Base-by-base conservation (phyloP, 2,797 vertebrate species). In the Lateolabrax maculatus region DNA sequence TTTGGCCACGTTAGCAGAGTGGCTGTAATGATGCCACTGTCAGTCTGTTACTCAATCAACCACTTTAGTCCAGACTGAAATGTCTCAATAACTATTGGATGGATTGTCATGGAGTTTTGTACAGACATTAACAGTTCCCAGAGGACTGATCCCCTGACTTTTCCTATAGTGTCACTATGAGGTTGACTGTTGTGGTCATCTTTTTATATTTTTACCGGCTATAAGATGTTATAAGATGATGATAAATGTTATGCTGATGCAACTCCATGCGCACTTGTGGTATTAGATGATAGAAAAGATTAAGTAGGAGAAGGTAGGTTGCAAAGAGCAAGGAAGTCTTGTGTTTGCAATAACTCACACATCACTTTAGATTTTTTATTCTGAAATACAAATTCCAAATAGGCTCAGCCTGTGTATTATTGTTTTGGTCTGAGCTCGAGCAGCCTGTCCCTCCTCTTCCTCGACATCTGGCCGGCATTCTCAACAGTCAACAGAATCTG, bases 401-500 rank as follows among this genome's bases (percentile, higher is more conserved):
- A 65, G 71, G 72, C 70, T 11, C 37, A 1, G 46, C 0, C 23
- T 63, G 5, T 5, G 39, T 64, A 6, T 79, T 75, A 44, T 75
- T 77, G 51, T 62, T 81, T 81, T 66, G 73, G 80, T 83, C 84
- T 85, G 78, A 75, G 44, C 68, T 53, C 16, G 18, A 83, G 71
- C 82, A 39, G 64, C 63, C 58, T 19, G 75, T 77, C 70, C 83
- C 84, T 84, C 80, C 79, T 88, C 79, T 79, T 83, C 80, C 62
- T 91, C 65, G 8, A 86, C 92, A 89, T 92, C 89, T 90, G 88
- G 84, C 80, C 46, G 6, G 60, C 86, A 85, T 82, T 89, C 86
- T 76, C 36, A 31, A 19, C 84, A 68, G 74, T 81, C 84, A 55
- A 65, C 72, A 44, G 51, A 75, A 70, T 74, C 83, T 29, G 71